phyloP scores from a whole-genome alignment of 2,113 vertebrate genomes.

The Embiotoca jacksoni region DNA sequence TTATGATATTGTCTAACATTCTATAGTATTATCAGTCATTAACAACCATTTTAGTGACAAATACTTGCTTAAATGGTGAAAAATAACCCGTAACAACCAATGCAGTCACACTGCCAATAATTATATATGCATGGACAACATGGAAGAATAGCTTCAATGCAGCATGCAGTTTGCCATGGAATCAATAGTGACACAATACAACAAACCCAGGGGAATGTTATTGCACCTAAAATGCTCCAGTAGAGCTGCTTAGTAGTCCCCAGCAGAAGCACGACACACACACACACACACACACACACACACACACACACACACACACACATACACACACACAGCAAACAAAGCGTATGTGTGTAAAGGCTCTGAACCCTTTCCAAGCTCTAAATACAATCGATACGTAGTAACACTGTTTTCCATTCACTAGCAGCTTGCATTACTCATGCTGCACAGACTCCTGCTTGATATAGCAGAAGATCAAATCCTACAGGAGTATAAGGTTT shows the following conservation, averaged over 20 bases:
- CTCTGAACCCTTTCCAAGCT: slow-evolving; percentile 2
- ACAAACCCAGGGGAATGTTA: background rate
- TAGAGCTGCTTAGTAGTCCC: slow-evolving; percentile 1
- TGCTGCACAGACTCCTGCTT: background rate
- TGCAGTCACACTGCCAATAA: background rate
- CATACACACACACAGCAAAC: background rate
- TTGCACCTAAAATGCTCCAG: background rate
- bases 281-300: no score
- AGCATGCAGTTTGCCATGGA: background rate
- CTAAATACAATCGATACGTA: slow-evolving; percentile 16
- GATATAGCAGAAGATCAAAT: slow-evolving; percentile 25
- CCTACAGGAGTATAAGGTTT: slow-evolving; percentile 13
- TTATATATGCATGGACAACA: background rate
- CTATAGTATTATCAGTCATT: no score
- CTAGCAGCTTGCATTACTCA: slow-evolving; percentile 35
- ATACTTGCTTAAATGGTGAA: no score
- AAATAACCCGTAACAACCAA: no score
- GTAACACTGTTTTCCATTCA: slow-evolving; percentile 25
- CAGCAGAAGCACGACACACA: background rate
- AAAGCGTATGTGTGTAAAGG: background rate
- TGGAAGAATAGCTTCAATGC: background rate
- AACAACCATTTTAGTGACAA: no score
- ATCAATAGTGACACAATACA: background rate
- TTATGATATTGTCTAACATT: no score
- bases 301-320: no score